Conservation (phyloP, 2,797 vertebrate genomes). For the Macroramphosus scolopax region DNA sequence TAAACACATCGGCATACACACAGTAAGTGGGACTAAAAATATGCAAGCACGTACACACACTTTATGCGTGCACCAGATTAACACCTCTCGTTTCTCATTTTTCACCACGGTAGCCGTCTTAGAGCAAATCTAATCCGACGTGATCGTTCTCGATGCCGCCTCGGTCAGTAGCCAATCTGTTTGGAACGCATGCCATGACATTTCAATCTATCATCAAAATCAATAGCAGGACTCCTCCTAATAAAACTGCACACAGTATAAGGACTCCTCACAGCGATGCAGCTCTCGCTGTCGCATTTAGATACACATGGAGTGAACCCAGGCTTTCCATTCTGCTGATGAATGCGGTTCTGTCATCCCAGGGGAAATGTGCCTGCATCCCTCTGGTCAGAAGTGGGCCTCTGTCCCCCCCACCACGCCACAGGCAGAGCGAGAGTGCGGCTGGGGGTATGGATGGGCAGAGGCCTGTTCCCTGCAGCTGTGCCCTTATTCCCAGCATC, state of each 20-base stretch:
- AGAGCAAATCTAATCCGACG: conserved; percentile 43
- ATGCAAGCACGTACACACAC: conserved; percentile 1
- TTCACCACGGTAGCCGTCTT: conserved; percentile 17
- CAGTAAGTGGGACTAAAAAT: conserved; percentile 17
- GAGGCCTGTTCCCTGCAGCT: conserved; percentile 69
- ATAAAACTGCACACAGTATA: conserved; percentile 52
- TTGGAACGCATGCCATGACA: conserved; percentile 61
- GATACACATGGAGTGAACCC: conserved; percentile 55
- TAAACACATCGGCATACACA: conserved; percentile 29
- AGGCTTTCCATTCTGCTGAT: conserved; percentile 69
- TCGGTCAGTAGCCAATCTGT: conserved; percentile 36
- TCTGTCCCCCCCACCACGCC: conserved; percentile 44
- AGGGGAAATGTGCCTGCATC: conserved; percentile 67
- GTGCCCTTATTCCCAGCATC: conserved; percentile 77
- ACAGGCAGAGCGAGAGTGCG: conserved; percentile 32
- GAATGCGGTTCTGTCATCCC: conserved; percentile 66
- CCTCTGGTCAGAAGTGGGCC: conserved; percentile 66
- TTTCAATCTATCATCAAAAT: conserved; percentile 72
- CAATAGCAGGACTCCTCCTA: conserved; percentile 55
- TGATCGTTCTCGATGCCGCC: conserved; percentile 21
- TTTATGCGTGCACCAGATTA: too few relatives aligned
- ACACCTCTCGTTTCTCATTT: conserved; percentile 38
- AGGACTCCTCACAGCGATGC: conserved; percentile 31
- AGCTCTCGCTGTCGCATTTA: conserved; percentile 57
- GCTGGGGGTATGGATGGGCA: conserved; percentile 13